phyloP scores from a whole-genome alignment of 2,888 invertebrate species.

The Trissonchulus sp. region DNA sequence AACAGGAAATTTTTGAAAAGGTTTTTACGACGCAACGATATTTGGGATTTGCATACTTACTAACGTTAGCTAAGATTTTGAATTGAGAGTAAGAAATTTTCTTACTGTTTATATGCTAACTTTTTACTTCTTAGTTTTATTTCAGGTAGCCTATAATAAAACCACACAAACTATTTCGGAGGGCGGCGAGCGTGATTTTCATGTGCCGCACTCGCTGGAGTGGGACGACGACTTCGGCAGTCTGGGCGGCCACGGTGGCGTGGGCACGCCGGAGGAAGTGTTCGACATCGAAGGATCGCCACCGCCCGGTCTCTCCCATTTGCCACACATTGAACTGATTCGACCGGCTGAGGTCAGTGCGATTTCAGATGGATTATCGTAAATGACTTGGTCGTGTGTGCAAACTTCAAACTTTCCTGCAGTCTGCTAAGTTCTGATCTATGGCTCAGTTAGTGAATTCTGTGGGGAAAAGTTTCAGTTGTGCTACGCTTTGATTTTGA shows the following conservation, averaged over 20 bases:
- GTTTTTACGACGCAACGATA: too few species aligned
- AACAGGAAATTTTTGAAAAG: too few species aligned
- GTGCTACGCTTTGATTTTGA: too few species aligned
- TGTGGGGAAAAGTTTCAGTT: too few species aligned
- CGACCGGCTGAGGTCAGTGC: slow-evolving; percentile 64
- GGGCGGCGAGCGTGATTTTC: slow-evolving; percentile 30
- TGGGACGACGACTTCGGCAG: slow-evolving; percentile 43
- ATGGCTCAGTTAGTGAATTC: too few species aligned
- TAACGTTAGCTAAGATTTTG: too few species aligned
- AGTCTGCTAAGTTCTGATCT: too few species aligned
- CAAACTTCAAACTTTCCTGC: too few species aligned
- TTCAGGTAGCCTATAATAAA: slow-evolving; percentile 46
- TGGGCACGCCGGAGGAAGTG: slow-evolving; percentile 15
- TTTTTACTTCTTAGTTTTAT: slow-evolving; percentile 12
- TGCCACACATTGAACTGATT: slow-evolving; percentile 91
- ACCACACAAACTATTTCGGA: slow-evolving; percentile 50
- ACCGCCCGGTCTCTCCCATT: slow-evolving; percentile 37
- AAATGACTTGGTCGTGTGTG: too few species aligned
- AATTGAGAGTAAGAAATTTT: too few species aligned
- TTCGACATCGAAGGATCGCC: slow-evolving; percentile 39
- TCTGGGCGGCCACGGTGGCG: slow-evolving; percentile 23
- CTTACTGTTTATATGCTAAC: too few species aligned
- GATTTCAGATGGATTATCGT: neutral
- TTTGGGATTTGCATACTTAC: too few species aligned
- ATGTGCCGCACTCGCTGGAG: slow-evolving; percentile 41